These are phyloP conservation scores for Aleiodes testaceus DNA, from an alignment of 2,888 invertebrate species.

Conservation along the genomic window DNA sequence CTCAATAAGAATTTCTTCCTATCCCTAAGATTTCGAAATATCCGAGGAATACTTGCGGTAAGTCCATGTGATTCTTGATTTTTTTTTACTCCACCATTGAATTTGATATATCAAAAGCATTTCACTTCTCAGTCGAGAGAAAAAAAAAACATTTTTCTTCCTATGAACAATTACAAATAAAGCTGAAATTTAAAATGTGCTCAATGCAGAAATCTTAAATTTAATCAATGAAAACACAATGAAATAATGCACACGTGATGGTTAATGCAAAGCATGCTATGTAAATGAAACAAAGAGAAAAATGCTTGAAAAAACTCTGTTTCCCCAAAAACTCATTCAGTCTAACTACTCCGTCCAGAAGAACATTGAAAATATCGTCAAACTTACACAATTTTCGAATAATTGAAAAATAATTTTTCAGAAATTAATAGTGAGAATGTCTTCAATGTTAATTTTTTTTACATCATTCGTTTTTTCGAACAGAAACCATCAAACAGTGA, in stretches of 20 bases:
- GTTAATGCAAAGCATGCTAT: conserved; percentile 26
- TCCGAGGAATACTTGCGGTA: background rate
- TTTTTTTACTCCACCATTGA: background rate
- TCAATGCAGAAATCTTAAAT: conserved; percentile 13
- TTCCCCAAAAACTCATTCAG: conserved; percentile 45
- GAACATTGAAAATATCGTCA: background rate
- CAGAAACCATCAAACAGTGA: conserved; percentile 24
- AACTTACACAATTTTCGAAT: conserved; percentile 12
- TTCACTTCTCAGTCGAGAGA: background rate
- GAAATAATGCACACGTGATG: background rate
- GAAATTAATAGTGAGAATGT: background rate
- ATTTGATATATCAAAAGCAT: too few species aligned
- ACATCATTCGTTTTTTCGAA: background rate
- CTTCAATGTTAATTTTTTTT: background rate
- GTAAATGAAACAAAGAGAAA: conserved; percentile 12
- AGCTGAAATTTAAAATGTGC: conserved; percentile 1
- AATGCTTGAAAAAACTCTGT: conserved; percentile 38
- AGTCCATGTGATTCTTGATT: conserved; percentile 4
- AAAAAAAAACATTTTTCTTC: background rate
- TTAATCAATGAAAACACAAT: background rate
- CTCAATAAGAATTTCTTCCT: too few species aligned
- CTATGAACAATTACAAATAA: background rate
- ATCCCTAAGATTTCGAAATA: background rate
- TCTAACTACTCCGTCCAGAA: conserved; percentile 27
- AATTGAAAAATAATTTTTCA: background rate